Base-by-base conservation (phyloP, 2,797 vertebrate genomes). In the Alauda arvensis region DNA sequence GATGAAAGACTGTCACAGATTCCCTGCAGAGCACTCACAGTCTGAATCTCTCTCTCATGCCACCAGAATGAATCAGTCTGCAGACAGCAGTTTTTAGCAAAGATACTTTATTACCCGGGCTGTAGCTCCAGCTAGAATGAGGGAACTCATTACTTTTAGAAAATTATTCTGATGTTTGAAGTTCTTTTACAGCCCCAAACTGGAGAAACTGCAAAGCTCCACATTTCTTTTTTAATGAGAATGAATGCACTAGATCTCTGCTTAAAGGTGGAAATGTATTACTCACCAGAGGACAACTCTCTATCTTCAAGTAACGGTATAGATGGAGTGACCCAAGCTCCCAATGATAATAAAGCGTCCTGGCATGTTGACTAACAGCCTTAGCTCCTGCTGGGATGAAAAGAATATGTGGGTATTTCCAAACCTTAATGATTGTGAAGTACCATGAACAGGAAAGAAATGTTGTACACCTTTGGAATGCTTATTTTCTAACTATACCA, bases 1-100 rank as follows among this genome's bases (percentile, higher is more conserved):
- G 87, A 94, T 93, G 90, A 91, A 95, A 93, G 88, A 77, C 86
- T 87, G 91, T 91, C 86, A 92, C 84, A 88, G 82, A 93, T 81
- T 92, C 82, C 87, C 85, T 51, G 79, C 87, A 94, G 91, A 94
- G 92, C 31, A 28, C 49, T 90, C 43, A 13, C 74, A 65, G 74
- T 77, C 82, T 93, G 87, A 92, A 60, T 77, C 69, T 81, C 34
- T 87, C 78, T 90, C 88, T 93, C 79, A 81, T 92, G 82, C 83
- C 82, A 90, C 82, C 70, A 68, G 82, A 94, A 90, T 89, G 90
- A 94, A 85, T 94, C 90, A 87, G 77, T 40, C 79, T 55, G 74
- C 53, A 91, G 87, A 90, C 77, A 81, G 77, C 70, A 90, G 65
- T 91, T 88, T 92, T 91, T 81, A 88, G 85, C 57, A 78, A 83